These are phyloP conservation scores for Mastomys coucha DNA, from an alignment of 2,113 vertebrate genomes.

Conservation along the genomic window DNA sequence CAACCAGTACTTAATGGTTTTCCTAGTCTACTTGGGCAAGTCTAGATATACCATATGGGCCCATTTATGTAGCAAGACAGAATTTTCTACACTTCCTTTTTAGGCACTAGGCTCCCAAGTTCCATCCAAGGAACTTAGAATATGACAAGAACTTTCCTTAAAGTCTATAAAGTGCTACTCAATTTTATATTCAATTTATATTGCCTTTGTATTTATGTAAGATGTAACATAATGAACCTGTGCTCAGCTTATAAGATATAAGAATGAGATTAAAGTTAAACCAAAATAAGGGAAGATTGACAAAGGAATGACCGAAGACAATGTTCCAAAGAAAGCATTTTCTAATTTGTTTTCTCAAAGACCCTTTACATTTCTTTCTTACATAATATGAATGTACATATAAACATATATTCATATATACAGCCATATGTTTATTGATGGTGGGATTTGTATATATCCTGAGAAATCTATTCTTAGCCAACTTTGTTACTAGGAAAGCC, in stretches of 20 bases:
- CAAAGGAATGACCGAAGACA: constrained; percentile 34
- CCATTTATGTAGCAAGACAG: not conserved
- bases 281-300: not conserved
- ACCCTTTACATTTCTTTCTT: constrained; percentile 41
- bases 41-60: not conserved
- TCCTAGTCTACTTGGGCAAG: not conserved
- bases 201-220: too few species aligned
- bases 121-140: not conserved
- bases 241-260: too few species aligned
- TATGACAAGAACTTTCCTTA: constrained; percentile 4
- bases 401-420: not conserved
- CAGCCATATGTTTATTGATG: not conserved
- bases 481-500: not conserved
- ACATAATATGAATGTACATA: not conserved
- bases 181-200: not conserved
- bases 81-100: not conserved
- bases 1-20: not conserved
- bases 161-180: not conserved
- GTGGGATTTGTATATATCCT: not conserved
- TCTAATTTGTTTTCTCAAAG: constrained; percentile 23
- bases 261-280: too few species aligned
- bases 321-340: not conserved
- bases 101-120: not conserved
- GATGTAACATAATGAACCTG: too few species aligned
- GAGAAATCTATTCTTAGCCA: not conserved